Evolutionary conservation across 2,113 vertebrate species (phyloP).

Genomic region (Cebidichthys violaceus): DNA sequence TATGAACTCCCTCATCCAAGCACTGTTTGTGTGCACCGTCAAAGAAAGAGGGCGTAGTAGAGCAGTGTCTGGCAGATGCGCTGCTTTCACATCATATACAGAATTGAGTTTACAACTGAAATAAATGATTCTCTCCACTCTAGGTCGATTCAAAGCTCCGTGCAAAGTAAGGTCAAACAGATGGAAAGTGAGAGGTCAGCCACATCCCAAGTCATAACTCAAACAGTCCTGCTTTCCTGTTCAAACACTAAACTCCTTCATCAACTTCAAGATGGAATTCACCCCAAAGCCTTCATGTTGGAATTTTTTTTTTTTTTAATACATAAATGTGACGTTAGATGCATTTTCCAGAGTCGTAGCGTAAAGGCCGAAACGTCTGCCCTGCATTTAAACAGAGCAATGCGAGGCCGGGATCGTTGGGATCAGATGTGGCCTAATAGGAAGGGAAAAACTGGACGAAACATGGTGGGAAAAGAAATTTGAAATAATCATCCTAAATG

Average conservation of each 20-base stretch:
- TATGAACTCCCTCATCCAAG: background rate
- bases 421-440: background rate
- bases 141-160: background rate
- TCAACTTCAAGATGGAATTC: constrained; percentile 34
- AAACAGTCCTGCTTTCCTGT: constrained; percentile 54
- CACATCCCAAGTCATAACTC: constrained; percentile 26
- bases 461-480: background rate
- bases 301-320: background rate
- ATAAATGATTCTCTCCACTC: background rate
- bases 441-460: background rate
- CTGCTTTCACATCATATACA: background rate
- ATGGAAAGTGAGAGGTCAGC: constrained; percentile 12
- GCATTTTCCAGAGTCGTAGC: background rate
- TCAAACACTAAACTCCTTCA: constrained; percentile 42
- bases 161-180: constrained; percentile 46
- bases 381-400: constrained; percentile 9
- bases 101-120: background rate
- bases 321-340: background rate
- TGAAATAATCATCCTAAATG: too few species aligned
- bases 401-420: background rate
- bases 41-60: background rate
- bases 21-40: background rate
- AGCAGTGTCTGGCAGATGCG: background rate
- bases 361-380: background rate
- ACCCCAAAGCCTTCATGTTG: constrained; percentile 24